Percentiles rank a stretch among this genome's conserved stretches.
phyloP scores from a whole-genome alignment of 2,113 vertebrate species.

The Hippotragus niger region DNA sequence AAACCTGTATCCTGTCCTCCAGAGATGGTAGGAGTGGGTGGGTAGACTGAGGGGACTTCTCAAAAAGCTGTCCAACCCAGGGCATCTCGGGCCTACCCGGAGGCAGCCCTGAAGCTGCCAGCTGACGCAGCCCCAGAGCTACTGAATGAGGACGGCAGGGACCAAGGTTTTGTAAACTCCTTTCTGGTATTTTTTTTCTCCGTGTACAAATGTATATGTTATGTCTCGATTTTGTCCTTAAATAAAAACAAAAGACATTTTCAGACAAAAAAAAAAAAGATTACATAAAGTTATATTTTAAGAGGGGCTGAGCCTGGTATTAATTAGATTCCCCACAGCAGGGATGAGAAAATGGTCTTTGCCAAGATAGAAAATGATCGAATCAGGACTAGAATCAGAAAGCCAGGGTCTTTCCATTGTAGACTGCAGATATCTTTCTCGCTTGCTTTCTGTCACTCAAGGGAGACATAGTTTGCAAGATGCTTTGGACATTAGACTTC shows the following conservation, averaged over 20 bases:
- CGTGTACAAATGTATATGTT: constrained; percentile 77
- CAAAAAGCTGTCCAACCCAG: neutral
- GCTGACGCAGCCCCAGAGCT: neutral
- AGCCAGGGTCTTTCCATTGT: neutral
- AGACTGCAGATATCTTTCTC: neutral
- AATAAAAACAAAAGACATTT: constrained; percentile 71
- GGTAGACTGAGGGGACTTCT: neutral
- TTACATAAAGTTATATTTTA: neutral
- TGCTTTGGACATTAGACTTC: neutral
- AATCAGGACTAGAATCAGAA: neutral
- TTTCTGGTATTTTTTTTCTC: constrained; percentile 46
- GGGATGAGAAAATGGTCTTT: neutral
- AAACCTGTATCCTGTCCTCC: neutral
- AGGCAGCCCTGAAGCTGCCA: neutral
- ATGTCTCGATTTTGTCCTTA: constrained; percentile 73
- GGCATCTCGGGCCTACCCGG: neutral
- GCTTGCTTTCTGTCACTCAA: neutral
- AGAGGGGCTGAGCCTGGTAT: neutral
- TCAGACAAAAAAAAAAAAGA: neutral
- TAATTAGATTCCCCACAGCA: neutral
- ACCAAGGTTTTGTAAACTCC: constrained; percentile 54
- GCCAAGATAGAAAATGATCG: neutral
- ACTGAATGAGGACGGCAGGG: neutral
- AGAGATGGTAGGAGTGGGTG: neutral
- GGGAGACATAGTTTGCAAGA: neutral